Conservation (phyloP, 35 echinoderm and acorn worm species). For the Diadema setosum region DNA sequence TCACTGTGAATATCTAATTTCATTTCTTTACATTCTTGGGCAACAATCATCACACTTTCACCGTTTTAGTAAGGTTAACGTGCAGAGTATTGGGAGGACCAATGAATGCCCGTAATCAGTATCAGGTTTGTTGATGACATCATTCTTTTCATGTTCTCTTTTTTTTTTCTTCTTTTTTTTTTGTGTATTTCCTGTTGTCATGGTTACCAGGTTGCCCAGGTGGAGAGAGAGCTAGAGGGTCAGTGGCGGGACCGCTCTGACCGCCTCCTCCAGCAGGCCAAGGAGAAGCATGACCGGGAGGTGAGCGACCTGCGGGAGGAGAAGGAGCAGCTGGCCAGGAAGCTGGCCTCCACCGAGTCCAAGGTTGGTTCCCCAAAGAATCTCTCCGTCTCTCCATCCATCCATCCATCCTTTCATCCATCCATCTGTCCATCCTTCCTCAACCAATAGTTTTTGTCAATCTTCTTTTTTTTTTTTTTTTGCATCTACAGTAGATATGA, state of each 20-base stretch:
- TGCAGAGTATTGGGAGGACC: too few species aligned
- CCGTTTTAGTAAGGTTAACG: too few species aligned
- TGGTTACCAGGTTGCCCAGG: constrained; percentile 80
- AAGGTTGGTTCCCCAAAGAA: constrained; percentile 69
- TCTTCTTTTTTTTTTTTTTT: not conserved
- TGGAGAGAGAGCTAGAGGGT: constrained; percentile 80
- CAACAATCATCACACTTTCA: too few species aligned
- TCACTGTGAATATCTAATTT: too few species aligned
- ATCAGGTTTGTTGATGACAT: too few species aligned
- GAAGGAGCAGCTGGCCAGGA: constrained; percentile 59
- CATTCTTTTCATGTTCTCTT: too few species aligned
- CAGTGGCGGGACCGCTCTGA: constrained; percentile 94
- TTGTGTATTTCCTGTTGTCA: too few species aligned
- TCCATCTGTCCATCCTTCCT: not conserved
- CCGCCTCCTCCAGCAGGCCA: constrained; percentile 67
- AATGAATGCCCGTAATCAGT: too few species aligned
- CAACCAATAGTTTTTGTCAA: not conserved
- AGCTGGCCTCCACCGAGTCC: constrained; percentile 69
- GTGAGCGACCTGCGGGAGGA: constrained; percentile 72
- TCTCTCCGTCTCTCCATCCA: not conserved
- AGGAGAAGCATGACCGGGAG: constrained; percentile 82
- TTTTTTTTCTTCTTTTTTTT: too few species aligned
- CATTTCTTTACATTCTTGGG: too few species aligned
- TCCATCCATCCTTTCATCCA: not conserved
- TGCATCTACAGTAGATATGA: not conserved